Evolutionary conservation across 2,797 vertebrate genomes (phyloP), one percentile per base, ranked within the genome.

Genomic region (Gymnoscopelus microlampas): DNA sequence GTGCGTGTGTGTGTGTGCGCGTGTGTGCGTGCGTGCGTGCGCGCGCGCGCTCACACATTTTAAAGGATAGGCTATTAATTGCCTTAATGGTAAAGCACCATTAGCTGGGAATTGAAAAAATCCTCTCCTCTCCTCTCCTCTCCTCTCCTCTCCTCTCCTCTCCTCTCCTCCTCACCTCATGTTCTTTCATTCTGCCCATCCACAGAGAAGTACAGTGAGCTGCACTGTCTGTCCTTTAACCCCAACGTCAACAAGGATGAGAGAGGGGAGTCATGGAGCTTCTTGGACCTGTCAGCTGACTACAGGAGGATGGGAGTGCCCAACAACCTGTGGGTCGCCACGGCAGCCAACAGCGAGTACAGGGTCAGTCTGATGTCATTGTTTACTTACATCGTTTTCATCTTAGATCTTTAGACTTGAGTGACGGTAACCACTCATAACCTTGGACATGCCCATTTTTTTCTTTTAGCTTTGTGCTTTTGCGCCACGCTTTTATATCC

Each of bases 201-300:
- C 79, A 39, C 86, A 99, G 98, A 97, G 84, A 96, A 94, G 84
- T 98, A 98, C 0, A 95, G 95, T 70, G 97, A 99, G 84, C 91
- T 99, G n/a, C 98, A 96, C 85, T 98, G 97, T 81, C 95, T 99
- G 83, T 99, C 97, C 55, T 97, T 97, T 83, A 97, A 98, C 68
- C 97, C 97, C 68, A 97, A 95, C 59, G 83, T 96, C 71, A 95
- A 96, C 76, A 97, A 96, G 83, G 95, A 95, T 81, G 95, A 97
- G 68, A 83, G 96, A 65, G 95, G 96, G 8, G 93, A 95, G 83
- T 96, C 96, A 15, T 99, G 98, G 98, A 90, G 64, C 71, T 93
- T 99, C 74, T 83, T 97, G 0, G 87, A 96, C 72, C 89, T 98
- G 23, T 76, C 44, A 26, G 91, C 93, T 0, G 97, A 99, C 66